These are phyloP conservation scores for Bedellia somnulentella DNA, from an alignment of 2,888 invertebrate species.

Conservation along the genomic window DNA sequence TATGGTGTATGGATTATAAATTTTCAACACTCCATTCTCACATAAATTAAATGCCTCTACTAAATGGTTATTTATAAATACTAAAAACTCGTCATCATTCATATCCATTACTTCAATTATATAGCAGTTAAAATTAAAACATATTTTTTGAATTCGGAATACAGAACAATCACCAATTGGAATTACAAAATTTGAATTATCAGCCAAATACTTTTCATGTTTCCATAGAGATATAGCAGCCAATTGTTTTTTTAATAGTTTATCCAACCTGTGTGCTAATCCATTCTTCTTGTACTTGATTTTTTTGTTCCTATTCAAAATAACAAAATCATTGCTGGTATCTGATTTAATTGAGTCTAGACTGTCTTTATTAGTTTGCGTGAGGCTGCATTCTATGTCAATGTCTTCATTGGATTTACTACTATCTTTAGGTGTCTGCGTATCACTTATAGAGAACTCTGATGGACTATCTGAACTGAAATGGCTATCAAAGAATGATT, in stretches of 20 bases:
- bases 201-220: conserved; percentile 53
- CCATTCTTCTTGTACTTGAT: conserved; percentile 47
- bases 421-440: conserved; percentile 20
- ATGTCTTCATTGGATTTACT: conserved; percentile 24
- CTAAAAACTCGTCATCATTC: conserved; percentile 19
- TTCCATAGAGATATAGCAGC: conserved; percentile 50
- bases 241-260: conserved; percentile 42
- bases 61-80: conserved; percentile 28
- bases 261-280: conserved; percentile 36
- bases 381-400: conserved; percentile 23
- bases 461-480: conserved; percentile 31
- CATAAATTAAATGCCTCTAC: conserved; percentile 18
- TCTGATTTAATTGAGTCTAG: conserved; percentile 11
- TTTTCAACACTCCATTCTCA: conserved; percentile 22
- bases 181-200: conserved; percentile 35
- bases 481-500: conserved; percentile 31
- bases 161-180: conserved; percentile 26
- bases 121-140: conserved; percentile 31
- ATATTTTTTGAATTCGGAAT: conserved; percentile 25
- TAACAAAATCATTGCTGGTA: conserved; percentile 12
- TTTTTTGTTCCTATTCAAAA: conserved; percentile 23
- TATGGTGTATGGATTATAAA: conserved; percentile 32
- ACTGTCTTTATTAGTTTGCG: conserved; percentile 15
- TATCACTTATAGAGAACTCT: conserved; percentile 31
- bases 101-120: conserved; percentile 23